Percentiles rank a stretch among this genome's conserved stretches.
These are phyloP conservation scores for Scaptomyza hsui DNA, from an alignment of 1,140 invertebrate genomes.

Conservation along the genomic window DNA sequence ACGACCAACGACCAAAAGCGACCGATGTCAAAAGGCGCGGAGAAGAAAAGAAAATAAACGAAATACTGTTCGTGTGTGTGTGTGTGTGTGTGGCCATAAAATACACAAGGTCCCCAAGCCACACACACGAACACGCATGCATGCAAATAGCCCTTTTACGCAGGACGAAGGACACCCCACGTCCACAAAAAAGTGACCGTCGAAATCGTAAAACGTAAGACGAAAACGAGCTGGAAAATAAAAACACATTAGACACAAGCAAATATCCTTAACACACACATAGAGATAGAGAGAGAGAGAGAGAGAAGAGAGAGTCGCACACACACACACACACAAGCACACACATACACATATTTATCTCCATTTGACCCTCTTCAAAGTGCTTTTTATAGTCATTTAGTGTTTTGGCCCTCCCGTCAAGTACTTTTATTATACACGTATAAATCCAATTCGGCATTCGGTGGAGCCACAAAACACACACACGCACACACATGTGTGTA, in stretches of 20 bases:
- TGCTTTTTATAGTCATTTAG: conserved; percentile 84
- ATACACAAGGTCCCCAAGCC: conserved; percentile 42
- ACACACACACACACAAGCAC: conserved; percentile 34
- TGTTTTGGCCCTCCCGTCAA: conserved; percentile 82
- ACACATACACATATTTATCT: conserved; percentile 79
- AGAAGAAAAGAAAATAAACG: conserved; percentile 3
- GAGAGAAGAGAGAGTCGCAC: neutral
- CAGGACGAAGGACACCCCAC: conserved; percentile 56
- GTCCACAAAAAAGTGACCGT: conserved; percentile 70
- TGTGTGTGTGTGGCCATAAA: conserved; percentile 69
- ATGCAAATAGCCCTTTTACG: conserved; percentile 62
- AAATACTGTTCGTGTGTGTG: conserved; percentile 29
- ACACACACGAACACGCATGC: conserved; percentile 34
- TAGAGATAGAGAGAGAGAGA: neutral
- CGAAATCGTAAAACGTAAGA: conserved; percentile 80
- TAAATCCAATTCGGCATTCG: conserved; percentile 82
- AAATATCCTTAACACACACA: conserved; percentile 74
- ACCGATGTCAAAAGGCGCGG: conserved; percentile 67
- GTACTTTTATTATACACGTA: conserved; percentile 83
- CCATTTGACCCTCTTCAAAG: conserved; percentile 84
- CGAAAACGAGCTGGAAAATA: conserved; percentile 80
- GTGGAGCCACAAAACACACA: conserved; percentile 43
- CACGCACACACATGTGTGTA: neutral
- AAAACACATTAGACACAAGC: conserved; percentile 82
- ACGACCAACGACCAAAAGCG: conserved; percentile 19